Evolutionary conservation across 2,797 vertebrate genomes (phyloP), one percentile per base, ranked within the genome.

Genomic region (Cichlasoma orientale): DNA sequence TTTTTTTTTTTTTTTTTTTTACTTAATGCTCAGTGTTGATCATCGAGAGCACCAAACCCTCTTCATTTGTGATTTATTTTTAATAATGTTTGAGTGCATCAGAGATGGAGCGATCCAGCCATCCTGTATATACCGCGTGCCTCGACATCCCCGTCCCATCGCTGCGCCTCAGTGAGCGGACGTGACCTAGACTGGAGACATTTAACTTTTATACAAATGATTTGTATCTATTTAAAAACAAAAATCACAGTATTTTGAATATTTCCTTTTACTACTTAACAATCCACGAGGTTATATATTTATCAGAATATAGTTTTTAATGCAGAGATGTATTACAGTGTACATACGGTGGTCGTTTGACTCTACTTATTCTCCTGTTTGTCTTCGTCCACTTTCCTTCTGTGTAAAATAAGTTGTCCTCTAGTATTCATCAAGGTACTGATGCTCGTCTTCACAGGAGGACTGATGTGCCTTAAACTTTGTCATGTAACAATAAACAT

Each of bases 401-500:
- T 77, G 80, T 70, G 85, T 88, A 93, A 92, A 63, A 19, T 94
- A 89, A 80, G 76, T 71, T 19, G 59, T 88, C 81, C 88, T 83
- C 79, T 89, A 57, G 79, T 94, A 93, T 96, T 90, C 78, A 75
- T 88, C 74, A 57, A 77, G 88, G 86, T 82, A 63, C 90, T 96
- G 95, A 94, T 89, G 91, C 94, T 95, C 93, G 92, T 94, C 93
- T 78, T 86, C 93, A 95, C 91, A 94, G 96, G 96, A 96, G 93
- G 94, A 96, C 95, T 96, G 95, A 97, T 97, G 96, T 97, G 96
- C 96, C 96, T 97, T 96, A 94, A 92, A 95, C 92, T 96, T 89
- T 97, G 95, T 95, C 95, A 96, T 96, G 94, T 96, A 97, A 96
- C 95, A 95, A 97, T 97, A 97, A 97, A 97, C 91, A 88, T 90